Base-by-base conservation (phyloP, 2,888 invertebrate genomes). In the Spisula subtruncata region DNA sequence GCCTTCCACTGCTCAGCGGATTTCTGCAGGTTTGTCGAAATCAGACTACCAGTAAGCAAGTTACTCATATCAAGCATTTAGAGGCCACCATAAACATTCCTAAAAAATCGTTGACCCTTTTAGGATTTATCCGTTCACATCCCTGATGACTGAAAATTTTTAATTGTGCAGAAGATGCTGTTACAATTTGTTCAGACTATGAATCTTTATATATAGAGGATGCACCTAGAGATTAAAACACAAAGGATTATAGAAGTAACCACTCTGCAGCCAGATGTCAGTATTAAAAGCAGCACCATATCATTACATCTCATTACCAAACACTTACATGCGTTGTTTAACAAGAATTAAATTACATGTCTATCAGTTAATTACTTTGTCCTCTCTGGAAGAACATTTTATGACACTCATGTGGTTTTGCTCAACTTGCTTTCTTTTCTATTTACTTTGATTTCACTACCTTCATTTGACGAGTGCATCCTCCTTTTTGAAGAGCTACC, bases 301-400 rank as follows among this genome's bases (percentile, higher is more conserved):
- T n/a, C 20, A 66, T 41, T 41, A 41, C 25, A 10, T 60, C 60
- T 66, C 60, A 6, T 66, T 66, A 66, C 60, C 2, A 20, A 66
- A 66, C 60, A 66, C 60, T 66, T 66, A 66, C 10, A 66, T 25
- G 60, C 25, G 25, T 66, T 66, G 60, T 66, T 66, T 66, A n/a
- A 66, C 60, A 66, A 66, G 25, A 66, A 66, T 66, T 25, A 66
- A 66, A 66, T 66, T 66, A 10, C 25, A 66, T n/a, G 25, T 66
- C n/a, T 66, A 66, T 66, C 60, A 66, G 25, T 66, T 66, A 66
- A 66, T 66, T 66, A 66, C 60, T 66, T 66, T n/a, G 60, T 66
- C 25, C 60, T 66, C n/a, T 66, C 60, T 66, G 60, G 60, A 66
- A 10, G 60, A 66, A 66, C 25, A 66, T 66, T 66, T 66, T 66